phyloP scores from a whole-genome alignment of 2,113 vertebrate species.

The Garra rufa region DNA sequence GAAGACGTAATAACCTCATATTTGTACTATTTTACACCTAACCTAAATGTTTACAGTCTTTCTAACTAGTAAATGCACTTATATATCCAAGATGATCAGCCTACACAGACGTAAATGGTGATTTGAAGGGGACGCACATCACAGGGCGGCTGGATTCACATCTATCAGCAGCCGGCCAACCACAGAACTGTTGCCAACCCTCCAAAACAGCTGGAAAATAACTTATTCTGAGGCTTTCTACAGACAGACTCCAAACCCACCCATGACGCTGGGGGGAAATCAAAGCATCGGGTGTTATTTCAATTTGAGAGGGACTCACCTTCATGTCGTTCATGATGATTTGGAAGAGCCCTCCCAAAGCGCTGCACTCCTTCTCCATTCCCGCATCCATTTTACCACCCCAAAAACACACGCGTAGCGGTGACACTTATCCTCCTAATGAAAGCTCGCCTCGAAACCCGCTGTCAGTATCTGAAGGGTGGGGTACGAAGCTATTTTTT shows the following conservation, averaged over 20 bases:
- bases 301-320: constrained; percentile 64
- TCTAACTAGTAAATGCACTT: not conserved
- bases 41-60: not conserved
- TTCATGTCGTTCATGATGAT: constrained; percentile 87
- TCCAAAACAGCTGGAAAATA: constrained; percentile 48
- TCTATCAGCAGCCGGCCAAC: constrained; percentile 33
- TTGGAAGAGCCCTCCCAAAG: constrained; percentile 85
- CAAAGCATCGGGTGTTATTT: constrained; percentile 10
- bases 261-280: not conserved
- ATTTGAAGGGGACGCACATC: constrained; percentile 19
- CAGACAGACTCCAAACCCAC: not conserved
- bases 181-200: constrained; percentile 56
- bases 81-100: not conserved
- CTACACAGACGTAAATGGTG: not conserved
- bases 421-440: constrained; percentile 10
- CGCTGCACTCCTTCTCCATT: constrained; percentile 86
- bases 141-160: constrained; percentile 33
- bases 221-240: constrained; percentile 13
- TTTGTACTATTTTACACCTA: not conserved
- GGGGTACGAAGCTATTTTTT: not conserved
- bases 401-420: constrained; percentile 2
- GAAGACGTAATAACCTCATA: not conserved
- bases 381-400: constrained; percentile 80
- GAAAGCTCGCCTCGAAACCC: not conserved
- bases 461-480: not conserved